Percentiles rank a stretch among this genome's conserved stretches.
These are phyloP conservation scores for Drosophila burlai DNA, from an alignment of 1,140 invertebrate species.

Conservation along the genomic window DNA sequence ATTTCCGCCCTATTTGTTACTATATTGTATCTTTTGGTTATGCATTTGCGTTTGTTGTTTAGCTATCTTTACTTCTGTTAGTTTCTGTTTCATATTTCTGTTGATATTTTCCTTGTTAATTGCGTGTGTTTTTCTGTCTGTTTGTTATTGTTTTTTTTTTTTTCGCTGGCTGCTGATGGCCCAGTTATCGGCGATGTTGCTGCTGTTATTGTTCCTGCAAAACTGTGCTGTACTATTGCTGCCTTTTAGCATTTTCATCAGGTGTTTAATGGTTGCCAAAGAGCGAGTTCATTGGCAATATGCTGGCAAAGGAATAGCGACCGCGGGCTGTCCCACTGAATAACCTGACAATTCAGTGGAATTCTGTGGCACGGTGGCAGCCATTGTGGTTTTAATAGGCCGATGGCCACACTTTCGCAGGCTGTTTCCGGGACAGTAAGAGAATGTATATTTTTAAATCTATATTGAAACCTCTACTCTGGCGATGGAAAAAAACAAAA, in stretches of 20 bases:
- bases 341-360: constrained; percentile 22
- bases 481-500: neutral
- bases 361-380: constrained; percentile 26
- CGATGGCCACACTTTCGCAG: constrained; percentile 30
- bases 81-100: constrained; percentile 9
- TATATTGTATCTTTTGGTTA: neutral
- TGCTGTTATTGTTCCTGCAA: constrained; percentile 5
- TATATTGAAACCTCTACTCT: neutral
- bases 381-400: constrained; percentile 51
- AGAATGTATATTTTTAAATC: neutral
- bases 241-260: constrained; percentile 36
- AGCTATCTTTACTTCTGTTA: neutral
- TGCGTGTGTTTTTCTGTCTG: neutral
- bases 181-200: constrained; percentile 23
- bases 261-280: constrained; percentile 41
- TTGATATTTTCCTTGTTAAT: constrained; percentile 17
- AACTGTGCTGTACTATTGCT: neutral
- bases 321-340: constrained; percentile 27
- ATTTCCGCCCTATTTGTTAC: neutral
- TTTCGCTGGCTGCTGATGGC: constrained; percentile 10
- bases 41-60: neutral
- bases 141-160: neutral
- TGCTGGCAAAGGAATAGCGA: neutral
- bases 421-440: neutral
- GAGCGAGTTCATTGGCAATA: constrained; percentile 35